Evolutionary conservation across 35 echinoderm and acorn worm species (phyloP), one percentile per base, ranked within the genome.

Genomic region (Eucidaris tribuloides): DNA sequence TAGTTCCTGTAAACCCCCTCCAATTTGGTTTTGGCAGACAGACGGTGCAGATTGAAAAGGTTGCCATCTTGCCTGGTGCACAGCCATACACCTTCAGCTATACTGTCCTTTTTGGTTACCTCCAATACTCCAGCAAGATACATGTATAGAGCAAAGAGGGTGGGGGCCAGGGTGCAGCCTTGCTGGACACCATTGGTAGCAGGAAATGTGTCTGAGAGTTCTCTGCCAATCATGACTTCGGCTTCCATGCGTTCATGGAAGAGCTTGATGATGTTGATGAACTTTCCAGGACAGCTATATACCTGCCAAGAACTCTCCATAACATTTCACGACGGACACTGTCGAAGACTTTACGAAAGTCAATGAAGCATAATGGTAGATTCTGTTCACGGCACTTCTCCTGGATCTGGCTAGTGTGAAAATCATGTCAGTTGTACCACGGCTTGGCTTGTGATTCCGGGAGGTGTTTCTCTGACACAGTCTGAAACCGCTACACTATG

Each of bases 321-420:
- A 84, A 68, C 2, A 22, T 35, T 27, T 84, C 81, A 25, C 59
- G 2, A 39, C 22, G n/a, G n/a, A n/a, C n/a, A n/a, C n/a, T n/a
- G n/a, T n/a, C n/a, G n/a, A n/a, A n/a, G n/a, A n/a, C n/a, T n/a
- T n/a, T n/a, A n/a, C n/a, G n/a, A n/a, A n/a, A n/a, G n/a, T n/a
- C n/a, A n/a, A n/a, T n/a, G n/a, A 15, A 11, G 81, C 13, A 83
- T 38, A 83, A 55, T 14, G 82, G 42, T 40, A 79, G 2, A 77
- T 4, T 45, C 29, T 84, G 34, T 45, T 84, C 82, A 7, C 31
- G 18, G 2, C 11, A 70, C n/a, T n/a, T n/a, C 30, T 83, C 30
- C 59, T 83, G 81, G 42, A 83, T 83, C 36, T 83, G 81, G 9
- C 81, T 9, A 17, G n/a, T n/a, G n/a, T n/a, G n/a, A n/a, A n/a